These are phyloP conservation scores for Ploceus nigricollis DNA, from an alignment of 2,113 vertebrate species.

Conservation along the genomic window DNA sequence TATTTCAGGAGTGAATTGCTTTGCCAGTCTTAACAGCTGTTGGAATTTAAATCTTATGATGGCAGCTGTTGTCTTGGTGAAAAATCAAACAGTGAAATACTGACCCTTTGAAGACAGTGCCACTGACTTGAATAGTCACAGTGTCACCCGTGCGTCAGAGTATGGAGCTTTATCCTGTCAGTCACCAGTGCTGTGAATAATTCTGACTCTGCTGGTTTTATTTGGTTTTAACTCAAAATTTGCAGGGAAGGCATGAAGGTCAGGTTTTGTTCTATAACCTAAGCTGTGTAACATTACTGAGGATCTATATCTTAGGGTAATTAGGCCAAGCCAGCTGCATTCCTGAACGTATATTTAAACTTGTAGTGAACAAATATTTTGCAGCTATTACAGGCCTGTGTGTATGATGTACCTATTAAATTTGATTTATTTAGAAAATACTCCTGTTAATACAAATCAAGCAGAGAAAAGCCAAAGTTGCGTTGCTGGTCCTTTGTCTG, in stretches of 20 bases:
- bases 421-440: background rate
- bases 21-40: constrained; percentile 12
- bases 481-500: background rate
- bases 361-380: background rate
- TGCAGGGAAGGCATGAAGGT: background rate
- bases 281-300: background rate
- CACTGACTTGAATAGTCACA: constrained; percentile 28
- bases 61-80: constrained; percentile 58
- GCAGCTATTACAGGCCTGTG: background rate
- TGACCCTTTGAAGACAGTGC: constrained; percentile 45
- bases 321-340: background rate
- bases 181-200: constrained; percentile 12
- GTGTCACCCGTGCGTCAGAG: background rate
- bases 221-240: background rate
- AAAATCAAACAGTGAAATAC: constrained; percentile 30
- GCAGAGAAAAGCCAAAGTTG: background rate
- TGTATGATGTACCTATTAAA: background rate
- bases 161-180: constrained; percentile 26
- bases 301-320: background rate
- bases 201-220: constrained; percentile 7
- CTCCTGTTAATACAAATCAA: background rate
- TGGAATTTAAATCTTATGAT: constrained; percentile 2
- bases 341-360: background rate
- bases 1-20: constrained; percentile 3
- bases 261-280: background rate